Base-by-base conservation (phyloP, 2,113 vertebrate genomes). In the Gadus chalcogrammus region DNA sequence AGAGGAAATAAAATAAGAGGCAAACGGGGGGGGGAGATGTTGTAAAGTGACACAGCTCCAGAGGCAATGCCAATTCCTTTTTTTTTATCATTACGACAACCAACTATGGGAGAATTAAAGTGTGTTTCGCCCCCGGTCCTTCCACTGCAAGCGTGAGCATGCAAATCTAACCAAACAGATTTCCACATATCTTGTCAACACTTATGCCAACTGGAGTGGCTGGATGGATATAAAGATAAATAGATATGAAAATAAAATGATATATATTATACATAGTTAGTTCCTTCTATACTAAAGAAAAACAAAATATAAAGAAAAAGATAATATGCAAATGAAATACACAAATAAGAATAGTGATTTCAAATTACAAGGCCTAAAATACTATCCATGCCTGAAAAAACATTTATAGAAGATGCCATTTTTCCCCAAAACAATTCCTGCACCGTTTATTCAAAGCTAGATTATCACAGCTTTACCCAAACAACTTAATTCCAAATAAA, bases 11-110 rank as follows among this genome's bases (percentile, higher is more conserved):
- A 76, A 67, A 64, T 65, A 66, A 55, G 65, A 53, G 63, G 53
- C 69, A 61, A 61, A 68, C 62, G 27, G 27, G 56, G 27, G 28
- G 56, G 27, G 28, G 69, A 69, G 71, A 70, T 59, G 67, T 72
- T 67, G 77, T 78, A 74, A 70, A 48, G 42, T 48, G 42, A 48
- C 42, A 48, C 42, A 48, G 42, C 42, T 48, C 42, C 8, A n/a
- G 80, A 82, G 69, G 72, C 61, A 68, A 63, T 79, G 78, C 68
- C 84, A 83, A 76, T 69, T 76, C 72, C 72, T 9, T 11, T 63
- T 59, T 61, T 67, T 16, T 58, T 13, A 3, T 35, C 42, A 13
- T 48, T 48, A 48, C 8, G 42, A 48, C 42, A 48, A 48, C 42
- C 42, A 48, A 48, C 8, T 48, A 48, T 48, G 42, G 42, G 42